phyloP scores from a whole-genome alignment of 2,888 invertebrate species.

The Hanleya hanleyi region DNA sequence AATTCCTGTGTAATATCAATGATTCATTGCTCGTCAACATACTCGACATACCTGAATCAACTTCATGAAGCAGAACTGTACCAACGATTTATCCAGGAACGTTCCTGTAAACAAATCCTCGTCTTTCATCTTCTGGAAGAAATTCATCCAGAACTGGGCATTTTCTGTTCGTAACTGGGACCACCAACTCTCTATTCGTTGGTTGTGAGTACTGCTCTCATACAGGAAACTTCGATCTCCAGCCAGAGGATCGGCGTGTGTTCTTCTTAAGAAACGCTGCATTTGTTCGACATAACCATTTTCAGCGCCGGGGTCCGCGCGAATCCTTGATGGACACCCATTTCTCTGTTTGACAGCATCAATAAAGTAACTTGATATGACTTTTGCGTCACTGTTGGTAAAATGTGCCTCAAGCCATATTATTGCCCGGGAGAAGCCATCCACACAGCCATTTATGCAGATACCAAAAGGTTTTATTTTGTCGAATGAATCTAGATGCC shows the following conservation, averaged over 20 bases:
- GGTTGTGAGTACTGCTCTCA: neutral
- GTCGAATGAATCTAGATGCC: neutral
- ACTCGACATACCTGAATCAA: neutral
- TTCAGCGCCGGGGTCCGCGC: conserved; percentile 4
- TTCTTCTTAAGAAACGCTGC: conserved; percentile 5
- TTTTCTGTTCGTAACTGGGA: neutral
- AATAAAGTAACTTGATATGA: conserved; percentile 12
- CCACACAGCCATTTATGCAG: conserved; percentile 31
- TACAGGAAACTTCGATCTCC: neutral
- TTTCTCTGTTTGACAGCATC: neutral
- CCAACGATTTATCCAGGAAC: neutral
- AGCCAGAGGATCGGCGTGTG: no score
- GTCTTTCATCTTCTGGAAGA: neutral
- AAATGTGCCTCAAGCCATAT: conserved; percentile 26
- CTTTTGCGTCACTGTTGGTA: conserved; percentile 31
- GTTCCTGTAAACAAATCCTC: neutral
- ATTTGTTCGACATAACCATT: conserved; percentile 8
- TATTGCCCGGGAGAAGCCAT: conserved; percentile 10
- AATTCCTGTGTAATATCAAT: no score
- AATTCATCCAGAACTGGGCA: neutral
- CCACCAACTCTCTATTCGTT: neutral
- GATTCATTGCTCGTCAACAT: no score
- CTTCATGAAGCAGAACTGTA: neutral
- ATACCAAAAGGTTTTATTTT: conserved; percentile 1
- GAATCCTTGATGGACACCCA: neutral